Evolutionary conservation across 2,797 vertebrate genomes (phyloP).

Genomic region (Neoniphon sammara): DNA sequence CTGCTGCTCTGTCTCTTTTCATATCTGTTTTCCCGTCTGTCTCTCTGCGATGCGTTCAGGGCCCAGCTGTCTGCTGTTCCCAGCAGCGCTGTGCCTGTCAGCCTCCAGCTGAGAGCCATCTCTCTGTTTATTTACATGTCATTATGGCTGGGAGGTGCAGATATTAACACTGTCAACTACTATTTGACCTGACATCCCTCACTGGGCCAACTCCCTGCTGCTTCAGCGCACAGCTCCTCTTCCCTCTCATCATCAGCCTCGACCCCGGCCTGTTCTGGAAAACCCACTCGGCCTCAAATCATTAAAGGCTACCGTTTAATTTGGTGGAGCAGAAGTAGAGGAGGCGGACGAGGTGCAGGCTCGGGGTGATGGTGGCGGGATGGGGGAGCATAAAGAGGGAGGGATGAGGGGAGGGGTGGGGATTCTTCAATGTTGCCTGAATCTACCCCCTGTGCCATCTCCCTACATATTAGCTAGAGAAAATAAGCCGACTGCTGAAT

Average conservation of each 20-base stretch:
- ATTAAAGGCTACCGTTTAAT: slow-evolving; percentile 85
- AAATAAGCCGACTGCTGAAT: slow-evolving; percentile 73
- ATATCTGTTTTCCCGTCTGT: neutral
- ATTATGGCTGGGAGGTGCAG: slow-evolving; percentile 92
- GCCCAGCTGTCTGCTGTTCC: slow-evolving; percentile 85
- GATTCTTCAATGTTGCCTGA: slow-evolving; percentile 56
- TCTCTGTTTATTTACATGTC: slow-evolving; percentile 97
- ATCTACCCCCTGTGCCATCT: slow-evolving; percentile 49
- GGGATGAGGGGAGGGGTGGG: neutral
- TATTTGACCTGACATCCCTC: slow-evolving; percentile 96
- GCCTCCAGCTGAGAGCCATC: slow-evolving; percentile 89
- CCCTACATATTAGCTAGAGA: slow-evolving; percentile 62
- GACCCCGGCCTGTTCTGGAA: neutral
- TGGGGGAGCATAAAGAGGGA: neutral
- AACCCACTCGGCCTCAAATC: slow-evolving; percentile 66
- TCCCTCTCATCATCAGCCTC: slow-evolving; percentile 3
- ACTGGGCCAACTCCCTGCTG: slow-evolving; percentile 82
- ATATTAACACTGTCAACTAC: slow-evolving; percentile 96
- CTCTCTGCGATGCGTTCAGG: slow-evolving; percentile 10
- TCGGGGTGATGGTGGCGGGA: neutral
- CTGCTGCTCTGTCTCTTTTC: slow-evolving; percentile 21
- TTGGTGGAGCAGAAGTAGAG: slow-evolving; percentile 38
- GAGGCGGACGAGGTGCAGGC: slow-evolving; percentile 32
- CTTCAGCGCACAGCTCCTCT: slow-evolving; percentile 66
- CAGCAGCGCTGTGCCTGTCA: slow-evolving; percentile 71